Percentiles rank a stretch among this genome's conserved stretches.
These are phyloP conservation scores for Chamaetylas fuelleborni DNA, from an alignment of 2,113 vertebrate genomes.

Conservation along the genomic window DNA sequence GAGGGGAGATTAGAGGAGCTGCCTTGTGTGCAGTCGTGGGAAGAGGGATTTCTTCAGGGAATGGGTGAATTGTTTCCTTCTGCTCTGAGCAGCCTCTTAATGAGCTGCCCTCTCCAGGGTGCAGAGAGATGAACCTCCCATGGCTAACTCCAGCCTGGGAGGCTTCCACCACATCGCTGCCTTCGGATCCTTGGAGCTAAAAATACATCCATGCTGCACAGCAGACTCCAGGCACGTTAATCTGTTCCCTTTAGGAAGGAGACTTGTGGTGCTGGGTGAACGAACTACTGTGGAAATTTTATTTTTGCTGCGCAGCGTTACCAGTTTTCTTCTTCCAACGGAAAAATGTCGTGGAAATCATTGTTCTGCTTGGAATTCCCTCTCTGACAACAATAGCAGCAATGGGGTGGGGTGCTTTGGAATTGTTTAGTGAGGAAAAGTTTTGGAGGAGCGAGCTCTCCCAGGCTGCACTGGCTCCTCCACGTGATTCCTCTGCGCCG, in stretches of 20 bases:
- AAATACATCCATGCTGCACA: neutral
- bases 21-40: neutral
- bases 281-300: neutral
- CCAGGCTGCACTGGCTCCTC: neutral
- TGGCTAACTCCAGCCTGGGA: slow-evolving; percentile 4
- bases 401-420: slow-evolving; percentile 12
- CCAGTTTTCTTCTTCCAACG: neutral
- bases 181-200: neutral
- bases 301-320: neutral
- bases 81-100: slow-evolving; percentile 1
- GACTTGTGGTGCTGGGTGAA: neutral
- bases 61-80: slow-evolving; percentile 21
- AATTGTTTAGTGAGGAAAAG: neutral
- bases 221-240: neutral
- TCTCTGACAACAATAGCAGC: slow-evolving; percentile 42
- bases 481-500: accelerated
- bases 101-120: slow-evolving; percentile 34
- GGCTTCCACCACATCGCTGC: slow-evolving; percentile 4
- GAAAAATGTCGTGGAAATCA: neutral
- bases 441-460: neutral
- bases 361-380: slow-evolving; percentile 51
- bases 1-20: neutral
- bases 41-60: slow-evolving; percentile 27
- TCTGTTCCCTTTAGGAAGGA: neutral
- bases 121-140: neutral